Conservation (phyloP, 2,113 vertebrate genomes). For the Elachura formosa region DNA sequence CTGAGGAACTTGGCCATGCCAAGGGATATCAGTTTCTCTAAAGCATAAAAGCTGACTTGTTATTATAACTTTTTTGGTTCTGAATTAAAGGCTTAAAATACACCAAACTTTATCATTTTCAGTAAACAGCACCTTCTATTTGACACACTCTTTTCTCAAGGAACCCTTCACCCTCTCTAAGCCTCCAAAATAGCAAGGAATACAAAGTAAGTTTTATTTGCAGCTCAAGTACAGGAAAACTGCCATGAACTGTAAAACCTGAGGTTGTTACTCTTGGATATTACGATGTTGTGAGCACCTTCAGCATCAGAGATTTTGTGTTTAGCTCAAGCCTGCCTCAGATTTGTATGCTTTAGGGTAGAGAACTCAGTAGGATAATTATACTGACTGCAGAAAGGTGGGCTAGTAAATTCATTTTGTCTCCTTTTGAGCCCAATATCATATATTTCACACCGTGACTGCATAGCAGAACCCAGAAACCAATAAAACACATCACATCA, state of each 20-base stretch:
- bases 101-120: not conserved
- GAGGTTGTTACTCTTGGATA: not conserved
- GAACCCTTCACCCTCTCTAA: not conserved
- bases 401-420: not conserved
- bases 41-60: not conserved
- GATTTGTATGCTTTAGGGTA: not conserved
- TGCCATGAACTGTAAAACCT: not conserved
- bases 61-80: not conserved
- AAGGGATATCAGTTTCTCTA: not conserved
- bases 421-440: not conserved
- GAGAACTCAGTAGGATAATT: not conserved
- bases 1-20: not conserved
- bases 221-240: not conserved
- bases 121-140: not conserved
- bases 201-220: not conserved
- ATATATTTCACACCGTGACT: not conserved
- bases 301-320: not conserved
- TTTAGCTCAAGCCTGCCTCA: not conserved
- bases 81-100: not conserved
- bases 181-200: not conserved
- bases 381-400: not conserved
- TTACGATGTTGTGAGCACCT: accelerated
- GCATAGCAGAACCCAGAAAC: not conserved
- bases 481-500: not conserved
- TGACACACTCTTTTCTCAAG: not conserved